A percentile compares a stretch with the other conserved stretches of the same genome.
Evolutionary conservation across 2,113 vertebrate genomes (phyloP).

Genomic region (crab-eating macaque (Macaca fascicularis)): T2T-MFA8v1.1 NC_088377.1:165143001-165143500

Average conservation of each 20-base stretch:
- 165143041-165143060: slow-evolving; percentile 10
- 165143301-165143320: not conserved
- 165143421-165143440: not conserved
- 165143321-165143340: not conserved
- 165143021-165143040: slow-evolving; percentile 23
- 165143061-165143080: not conserved
- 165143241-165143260: not conserved
- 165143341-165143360: not conserved
- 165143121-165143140: not conserved
- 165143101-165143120: not conserved
- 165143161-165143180: not conserved
- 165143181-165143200: not conserved
- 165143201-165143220: not conserved
- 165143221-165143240: not conserved
- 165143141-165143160: not conserved
- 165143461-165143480: not conserved
- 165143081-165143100: not conserved
- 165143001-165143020: not conserved
- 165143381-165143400: not conserved
- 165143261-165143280: not conserved
- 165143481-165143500: not conserved
- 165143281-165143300: not conserved
- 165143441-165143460: not conserved
- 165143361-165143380: not conserved
- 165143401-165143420: not conserved